Base-by-base conservation (phyloP, 2,888 invertebrate genomes). In the Acleris literana region DNA sequence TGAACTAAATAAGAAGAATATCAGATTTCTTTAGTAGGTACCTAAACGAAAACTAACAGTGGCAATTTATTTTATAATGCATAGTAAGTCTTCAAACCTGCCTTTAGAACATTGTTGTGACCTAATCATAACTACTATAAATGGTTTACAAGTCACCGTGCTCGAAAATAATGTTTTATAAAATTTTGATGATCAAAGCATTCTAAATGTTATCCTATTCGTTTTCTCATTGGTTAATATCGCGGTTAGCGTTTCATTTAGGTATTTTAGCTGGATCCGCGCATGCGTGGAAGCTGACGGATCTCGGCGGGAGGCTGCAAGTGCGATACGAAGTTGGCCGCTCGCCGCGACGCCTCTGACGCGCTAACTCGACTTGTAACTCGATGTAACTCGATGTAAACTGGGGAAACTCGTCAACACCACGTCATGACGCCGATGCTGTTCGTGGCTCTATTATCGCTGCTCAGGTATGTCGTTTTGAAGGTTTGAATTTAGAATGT, bases 331-430 rank as follows among this genome's bases (percentile, higher is more conserved):
- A 57, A 57, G 49, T 39, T 60, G 74, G 73, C 77, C 74, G 72
- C 70, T 68, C 74, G 77, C 76, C 79, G 73, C 78, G 79, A 78
- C 80, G 78, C 80, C 79, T 78, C 77, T 79, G 75, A 76, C 78
- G 77, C 83, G 57, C 76, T 71, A 72, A 76, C 68, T 59, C 69
- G 71, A 69, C 74, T 69, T 71, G 69, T 71, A 60, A 20, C 48
- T 49, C 49, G 39, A 39, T 11, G 46, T 46, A 49, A 49, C 49
- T 18, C 7, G 20, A 18, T n/a, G 11, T 11, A 20, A 49, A 48
- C 20, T 17, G n/a, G 5, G 16, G 5, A 39, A 39, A 39, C 39
- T 39, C 39, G 39, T 39, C 39, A 39, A 39, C 39, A 39, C 39
- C 39, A 13, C 39, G 39, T 13, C 39, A 48, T 62, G 33, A 29